A percentile compares a stretch with the other conserved stretches of the same genome.
phyloP scores from a whole-genome alignment of 2,888 invertebrate genomes.

The Phortica magna region DNA sequence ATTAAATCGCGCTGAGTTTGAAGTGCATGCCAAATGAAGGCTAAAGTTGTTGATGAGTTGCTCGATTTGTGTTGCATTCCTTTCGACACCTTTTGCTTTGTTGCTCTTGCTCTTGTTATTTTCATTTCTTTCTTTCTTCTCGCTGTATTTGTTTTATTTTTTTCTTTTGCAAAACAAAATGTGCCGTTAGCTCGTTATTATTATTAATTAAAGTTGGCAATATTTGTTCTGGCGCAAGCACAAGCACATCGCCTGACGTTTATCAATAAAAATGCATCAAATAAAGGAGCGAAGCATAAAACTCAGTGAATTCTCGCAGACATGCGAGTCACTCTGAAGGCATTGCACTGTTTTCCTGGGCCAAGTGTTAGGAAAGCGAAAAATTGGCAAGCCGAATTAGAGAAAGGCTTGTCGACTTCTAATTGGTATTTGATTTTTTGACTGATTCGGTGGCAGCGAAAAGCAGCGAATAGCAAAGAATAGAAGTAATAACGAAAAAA shows the following conservation, averaged over 20 bases:
- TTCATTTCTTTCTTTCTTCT: too few relatives aligned
- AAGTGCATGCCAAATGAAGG: neutral
- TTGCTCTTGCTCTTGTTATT: neutral
- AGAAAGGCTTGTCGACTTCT: slow-evolving; percentile 27
- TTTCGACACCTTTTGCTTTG: slow-evolving; percentile 18
- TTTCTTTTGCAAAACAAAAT: neutral
- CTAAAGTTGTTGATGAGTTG: slow-evolving; percentile 1
- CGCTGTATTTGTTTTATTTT: too few relatives aligned
- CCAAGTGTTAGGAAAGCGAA: neutral
- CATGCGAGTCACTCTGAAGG: slow-evolving; percentile 5
- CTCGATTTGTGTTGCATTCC: neutral
- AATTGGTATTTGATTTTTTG: slow-evolving; percentile 30
- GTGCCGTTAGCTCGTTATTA: slow-evolving; percentile 21
- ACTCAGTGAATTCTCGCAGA: slow-evolving; percentile 10
- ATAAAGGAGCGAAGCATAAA: neutral
- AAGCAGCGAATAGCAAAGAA: neutral
- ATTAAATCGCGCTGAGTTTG: slow-evolving; percentile 11
- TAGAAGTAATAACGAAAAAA: neutral
- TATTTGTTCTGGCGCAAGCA: slow-evolving; percentile 28
- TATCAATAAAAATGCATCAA: slow-evolving; percentile 67
- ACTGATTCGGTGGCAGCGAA: neutral
- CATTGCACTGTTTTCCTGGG: neutral
- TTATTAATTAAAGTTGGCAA: slow-evolving; percentile 26
- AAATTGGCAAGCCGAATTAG: slow-evolving; percentile 12
- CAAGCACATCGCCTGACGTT: slow-evolving; percentile 68